Evolutionary conservation across 2,113 vertebrate species (phyloP).

Genomic region (Turnix velox): DNA sequence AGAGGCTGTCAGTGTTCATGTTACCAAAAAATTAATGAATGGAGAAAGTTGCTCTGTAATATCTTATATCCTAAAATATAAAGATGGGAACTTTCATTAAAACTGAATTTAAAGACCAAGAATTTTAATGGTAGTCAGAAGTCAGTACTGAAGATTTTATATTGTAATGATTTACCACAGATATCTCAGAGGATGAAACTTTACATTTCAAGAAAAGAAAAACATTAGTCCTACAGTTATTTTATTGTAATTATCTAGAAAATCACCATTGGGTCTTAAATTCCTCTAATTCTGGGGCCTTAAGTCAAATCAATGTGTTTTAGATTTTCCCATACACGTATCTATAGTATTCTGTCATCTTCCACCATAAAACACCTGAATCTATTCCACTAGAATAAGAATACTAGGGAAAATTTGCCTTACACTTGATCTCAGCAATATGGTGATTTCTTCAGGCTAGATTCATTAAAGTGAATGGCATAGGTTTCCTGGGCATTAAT

Average conservation of each 20-base stretch:
- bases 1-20: neutral
- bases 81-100: neutral
- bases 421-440: neutral
- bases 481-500: neutral
- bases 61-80: neutral
- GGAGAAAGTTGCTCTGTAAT: neutral
- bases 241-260: neutral
- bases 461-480: neutral
- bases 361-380: neutral
- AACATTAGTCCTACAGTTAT: neutral
- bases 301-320: neutral
- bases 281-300: neutral
- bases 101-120: neutral
- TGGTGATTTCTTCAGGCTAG: neutral
- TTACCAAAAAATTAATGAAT: neutral
- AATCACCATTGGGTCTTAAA: neutral
- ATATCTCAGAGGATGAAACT: neutral
- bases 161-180: neutral
- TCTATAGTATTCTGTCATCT: neutral
- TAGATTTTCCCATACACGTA: neutral
- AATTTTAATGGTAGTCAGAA: neutral
- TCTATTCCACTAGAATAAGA: neutral
- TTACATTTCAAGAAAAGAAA: neutral
- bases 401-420: neutral
- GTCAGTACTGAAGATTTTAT: neutral